These are phyloP conservation scores for Drosophila cracens DNA, from an alignment of 2,888 invertebrate species.

Conservation along the genomic window DNA sequence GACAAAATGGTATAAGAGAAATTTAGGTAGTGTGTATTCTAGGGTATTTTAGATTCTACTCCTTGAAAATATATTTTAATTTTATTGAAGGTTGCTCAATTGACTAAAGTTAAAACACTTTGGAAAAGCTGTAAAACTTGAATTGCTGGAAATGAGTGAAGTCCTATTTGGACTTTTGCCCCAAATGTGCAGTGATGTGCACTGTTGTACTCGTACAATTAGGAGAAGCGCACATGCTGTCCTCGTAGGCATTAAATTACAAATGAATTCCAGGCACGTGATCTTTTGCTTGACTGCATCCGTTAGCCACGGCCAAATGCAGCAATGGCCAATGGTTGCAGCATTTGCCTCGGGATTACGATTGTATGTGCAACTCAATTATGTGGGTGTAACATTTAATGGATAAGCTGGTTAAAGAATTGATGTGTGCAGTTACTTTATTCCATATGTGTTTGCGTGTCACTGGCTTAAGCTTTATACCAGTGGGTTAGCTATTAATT, in stretches of 20 bases:
- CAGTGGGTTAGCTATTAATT: background rate
- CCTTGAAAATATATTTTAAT: background rate
- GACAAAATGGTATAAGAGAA: background rate
- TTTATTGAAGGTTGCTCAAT: constrained; percentile 35
- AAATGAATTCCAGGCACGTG: constrained; percentile 70
- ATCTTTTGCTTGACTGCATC: constrained; percentile 64
- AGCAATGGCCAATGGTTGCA: background rate
- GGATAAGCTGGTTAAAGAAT: constrained; percentile 18
- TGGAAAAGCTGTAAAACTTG: constrained; percentile 34
- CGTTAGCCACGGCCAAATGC: constrained; percentile 35
- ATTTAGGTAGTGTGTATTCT: background rate
- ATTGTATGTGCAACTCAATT: constrained; percentile 35
- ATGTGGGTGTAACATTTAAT: constrained; percentile 41
- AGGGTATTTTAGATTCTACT: background rate
- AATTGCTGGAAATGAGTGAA: constrained; percentile 39
- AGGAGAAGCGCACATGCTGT: constrained; percentile 41
- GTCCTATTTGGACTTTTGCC: constrained; percentile 47
- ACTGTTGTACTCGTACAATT: constrained; percentile 51
- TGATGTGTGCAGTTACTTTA: background rate
- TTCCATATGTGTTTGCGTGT: background rate
- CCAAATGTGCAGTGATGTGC: constrained; percentile 55
- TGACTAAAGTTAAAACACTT: constrained; percentile 34
- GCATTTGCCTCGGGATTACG: constrained; percentile 6
- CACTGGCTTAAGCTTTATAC: background rate
- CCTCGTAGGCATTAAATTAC: constrained; percentile 65